Conservation (phyloP, 2,797 vertebrate species). For the Sebastes trivittatus region DNA sequence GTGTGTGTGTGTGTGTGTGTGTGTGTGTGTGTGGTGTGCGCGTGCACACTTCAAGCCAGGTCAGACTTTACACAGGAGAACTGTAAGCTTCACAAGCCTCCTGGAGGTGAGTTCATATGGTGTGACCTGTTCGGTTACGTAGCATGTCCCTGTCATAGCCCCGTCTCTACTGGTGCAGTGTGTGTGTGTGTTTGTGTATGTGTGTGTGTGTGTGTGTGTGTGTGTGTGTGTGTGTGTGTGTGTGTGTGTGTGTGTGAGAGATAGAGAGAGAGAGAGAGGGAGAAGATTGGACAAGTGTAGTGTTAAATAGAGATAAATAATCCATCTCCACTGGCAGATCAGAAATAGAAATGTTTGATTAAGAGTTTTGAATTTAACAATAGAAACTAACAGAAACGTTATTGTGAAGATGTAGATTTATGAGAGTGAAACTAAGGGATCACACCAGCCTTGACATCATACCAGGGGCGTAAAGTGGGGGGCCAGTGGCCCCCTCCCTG, state of each 20-base stretch:
- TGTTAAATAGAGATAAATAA: not conserved
- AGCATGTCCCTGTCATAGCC: not conserved
- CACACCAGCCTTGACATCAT: not conserved
- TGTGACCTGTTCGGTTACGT: constrained; percentile 9
- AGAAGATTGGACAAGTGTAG: not conserved
- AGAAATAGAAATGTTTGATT: not conserved
- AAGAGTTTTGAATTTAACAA: not conserved
- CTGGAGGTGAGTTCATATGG: constrained; percentile 43
- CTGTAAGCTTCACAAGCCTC: constrained; percentile 34
- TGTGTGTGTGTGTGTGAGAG: too few relatives aligned
- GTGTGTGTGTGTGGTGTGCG: too few relatives aligned
- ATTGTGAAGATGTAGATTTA: not conserved
- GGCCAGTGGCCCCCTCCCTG: too few relatives aligned
- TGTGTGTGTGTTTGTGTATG: not conserved
- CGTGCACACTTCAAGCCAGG: constrained; percentile 5
- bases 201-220: not conserved
- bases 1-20: not conserved
- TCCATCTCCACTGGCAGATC: not conserved
- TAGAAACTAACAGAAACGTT: not conserved
- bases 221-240: not conserved
- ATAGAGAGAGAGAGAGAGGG: not conserved
- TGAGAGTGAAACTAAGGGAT: not conserved
- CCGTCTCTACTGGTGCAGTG: not conserved
- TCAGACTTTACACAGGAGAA: constrained; percentile 44
- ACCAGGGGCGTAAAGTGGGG: not conserved